These are phyloP conservation scores for Drosophila arizonae DNA, from an alignment of 1,140 invertebrate species.

Conservation along the genomic window DNA sequence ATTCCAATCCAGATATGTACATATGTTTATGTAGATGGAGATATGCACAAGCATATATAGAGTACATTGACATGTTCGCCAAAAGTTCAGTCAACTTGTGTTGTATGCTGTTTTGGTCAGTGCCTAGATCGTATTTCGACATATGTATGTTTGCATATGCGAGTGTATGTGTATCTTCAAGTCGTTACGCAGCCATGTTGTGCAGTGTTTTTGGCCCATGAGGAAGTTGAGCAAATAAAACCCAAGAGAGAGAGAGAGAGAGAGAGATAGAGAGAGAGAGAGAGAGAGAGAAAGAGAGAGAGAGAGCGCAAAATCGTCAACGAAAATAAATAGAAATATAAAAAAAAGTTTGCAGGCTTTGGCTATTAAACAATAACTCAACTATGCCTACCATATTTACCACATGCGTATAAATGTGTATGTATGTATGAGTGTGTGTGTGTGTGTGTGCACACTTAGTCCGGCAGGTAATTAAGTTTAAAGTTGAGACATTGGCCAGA, in stretches of 20 bases:
- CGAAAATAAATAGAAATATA: conserved; percentile 12
- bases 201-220: conserved; percentile 42
- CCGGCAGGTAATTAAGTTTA: conserved; percentile 70
- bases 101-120: conserved; percentile 10
- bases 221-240: conserved; percentile 55
- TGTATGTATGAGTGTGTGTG: conserved; percentile 32
- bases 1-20: conserved; percentile 2
- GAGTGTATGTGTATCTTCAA: conserved; percentile 1
- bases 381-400: conserved; percentile 23
- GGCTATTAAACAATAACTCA: conserved; percentile 56
- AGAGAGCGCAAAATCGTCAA: conserved; percentile 35
- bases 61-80: conserved; percentile 25
- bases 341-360: conserved; percentile 20
- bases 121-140: conserved; percentile 39
- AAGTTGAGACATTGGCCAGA: conserved; percentile 45
- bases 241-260: too few relatives aligned
- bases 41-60: background rate
- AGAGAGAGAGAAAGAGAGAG: too few relatives aligned
- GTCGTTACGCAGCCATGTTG: conserved; percentile 1
- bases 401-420: conserved; percentile 11
- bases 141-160: background rate
- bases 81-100: conserved; percentile 42
- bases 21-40: background rate
- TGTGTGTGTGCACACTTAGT: conserved; percentile 39
- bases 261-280: conserved; percentile 9